Base-by-base conservation (phyloP, 1,140 invertebrate genomes). In the Listronotus oregonensis region DNA sequence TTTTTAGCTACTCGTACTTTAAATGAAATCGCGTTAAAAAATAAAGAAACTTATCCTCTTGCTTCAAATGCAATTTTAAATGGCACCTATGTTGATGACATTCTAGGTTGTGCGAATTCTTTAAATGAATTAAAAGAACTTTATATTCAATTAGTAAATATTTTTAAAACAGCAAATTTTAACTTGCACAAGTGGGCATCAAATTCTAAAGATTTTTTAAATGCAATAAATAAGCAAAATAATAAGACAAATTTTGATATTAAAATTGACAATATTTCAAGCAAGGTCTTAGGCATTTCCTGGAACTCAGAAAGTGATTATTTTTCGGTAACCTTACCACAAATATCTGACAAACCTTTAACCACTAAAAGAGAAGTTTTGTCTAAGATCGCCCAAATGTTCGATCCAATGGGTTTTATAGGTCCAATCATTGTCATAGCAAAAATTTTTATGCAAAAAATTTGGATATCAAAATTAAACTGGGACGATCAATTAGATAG, bases 71-170 rank as follows among this genome's bases (percentile, higher is more conserved):
- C 77, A 1, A 64, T 79, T 11, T 54, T 69, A 51, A 65, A 64
- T 11, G 76, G 79, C 64, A 71, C 80, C n/a, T 80, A 80, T 57
- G 76, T 80, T 12, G 82, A 85, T 65, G 81, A 83, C 70, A 49
- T 80, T 3, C 42, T 81, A 17, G 74, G 73, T 15, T 80, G 82
- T 6, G 67, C 64, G 5, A 27, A 27, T 27, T 27, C 21, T 27
- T 27, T 0, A 34, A 75, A 3, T 72, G 70, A 1, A 44, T 77
- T 14, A 64, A 78, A 57, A 71, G 79, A 62, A 75, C 77, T 27
- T 27, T 27, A 27, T 7, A 10, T 40, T 6, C 15, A 57, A 6
- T 12, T 63, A 31, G 54, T 54, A 55, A 31, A 70, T 37, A 64
- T 58, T 12, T 52, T 40, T 14, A 46, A 12, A 21, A 4, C 21